phyloP scores from a whole-genome alignment of 2,113 vertebrate species.

The Eurypyga helias region DNA sequence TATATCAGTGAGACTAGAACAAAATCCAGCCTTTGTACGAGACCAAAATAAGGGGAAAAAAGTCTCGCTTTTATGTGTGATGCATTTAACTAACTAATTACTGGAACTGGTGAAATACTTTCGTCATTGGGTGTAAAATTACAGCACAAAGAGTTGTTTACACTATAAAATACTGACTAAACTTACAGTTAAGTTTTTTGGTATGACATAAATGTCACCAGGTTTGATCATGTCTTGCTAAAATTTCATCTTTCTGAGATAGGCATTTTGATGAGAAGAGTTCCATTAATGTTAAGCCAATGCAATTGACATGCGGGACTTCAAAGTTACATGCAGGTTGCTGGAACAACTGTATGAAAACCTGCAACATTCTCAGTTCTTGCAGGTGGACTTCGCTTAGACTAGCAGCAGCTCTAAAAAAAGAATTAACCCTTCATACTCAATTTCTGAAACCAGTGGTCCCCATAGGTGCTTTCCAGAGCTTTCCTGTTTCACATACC shows the following conservation, averaged over 20 bases:
- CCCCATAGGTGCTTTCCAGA: neutral
- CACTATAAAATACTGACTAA: neutral
- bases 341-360: neutral
- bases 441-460: neutral
- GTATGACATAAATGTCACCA: neutral
- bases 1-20: neutral
- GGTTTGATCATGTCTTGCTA: neutral
- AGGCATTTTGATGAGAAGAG: neutral
- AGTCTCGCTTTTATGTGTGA: neutral
- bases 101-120: neutral
- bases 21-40: constrained; percentile 20
- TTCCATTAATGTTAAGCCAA: neutral
- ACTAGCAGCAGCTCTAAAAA: neutral
- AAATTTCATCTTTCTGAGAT: neutral
- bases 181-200: neutral
- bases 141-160: neutral
- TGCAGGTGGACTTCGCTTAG: neutral
- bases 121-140: neutral
- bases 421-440: neutral
- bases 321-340: neutral
- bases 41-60: neutral
- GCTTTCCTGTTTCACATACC: neutral
- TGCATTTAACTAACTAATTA: constrained; percentile 11
- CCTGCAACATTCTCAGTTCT: neutral
- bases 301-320: neutral